Evolutionary conservation across 2,888 invertebrate species (phyloP).

Genomic region (Pseudoips prasinana): DNA sequence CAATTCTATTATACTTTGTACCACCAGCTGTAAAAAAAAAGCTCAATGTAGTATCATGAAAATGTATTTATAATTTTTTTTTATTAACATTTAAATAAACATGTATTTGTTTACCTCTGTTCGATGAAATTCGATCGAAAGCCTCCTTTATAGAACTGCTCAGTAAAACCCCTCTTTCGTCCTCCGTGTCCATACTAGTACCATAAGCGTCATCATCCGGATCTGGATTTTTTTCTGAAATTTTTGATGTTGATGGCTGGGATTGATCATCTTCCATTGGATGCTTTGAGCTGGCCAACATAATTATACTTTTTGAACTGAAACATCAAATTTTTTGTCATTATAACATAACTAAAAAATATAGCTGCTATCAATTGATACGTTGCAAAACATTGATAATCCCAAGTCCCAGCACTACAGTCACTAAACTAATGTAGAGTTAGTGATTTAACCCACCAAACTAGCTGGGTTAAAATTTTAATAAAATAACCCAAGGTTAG

Average conservation of each 20-base stretch:
- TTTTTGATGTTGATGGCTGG: conserved; percentile 10
- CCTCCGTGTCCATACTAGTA: conserved; percentile 3
- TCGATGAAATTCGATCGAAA: conserved; percentile 16
- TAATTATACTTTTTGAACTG: conserved; percentile 2
- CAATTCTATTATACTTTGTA: conserved; percentile 17
- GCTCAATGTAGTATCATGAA: neutral
- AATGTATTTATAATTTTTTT: neutral
- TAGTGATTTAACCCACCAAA: too few species aligned
- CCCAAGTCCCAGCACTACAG: conserved; percentile 3
- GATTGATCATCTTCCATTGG: conserved; percentile 8
- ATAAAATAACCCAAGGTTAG: too few species aligned
- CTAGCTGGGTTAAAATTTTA: too few species aligned
- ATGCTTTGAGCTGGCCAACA: conserved; percentile 4
- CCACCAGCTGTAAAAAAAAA: conserved; percentile 11
- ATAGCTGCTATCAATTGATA: conserved; percentile 3
- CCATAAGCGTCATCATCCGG: neutral
- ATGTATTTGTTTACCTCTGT: conserved; percentile 21
- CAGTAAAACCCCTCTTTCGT: conserved; percentile 1
- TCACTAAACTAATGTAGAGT: too few species aligned
- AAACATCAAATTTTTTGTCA: too few species aligned
- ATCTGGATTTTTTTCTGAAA: conserved; percentile 2
- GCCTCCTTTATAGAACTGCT: conserved; percentile 10
- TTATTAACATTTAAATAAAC: conserved; percentile 7
- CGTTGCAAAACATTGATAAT: conserved; percentile 2
- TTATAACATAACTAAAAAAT: conserved; percentile 1